These are phyloP conservation scores for Whitmania pigra DNA, from an alignment of 1,140 invertebrate genomes.

Conservation along the genomic window DNA sequence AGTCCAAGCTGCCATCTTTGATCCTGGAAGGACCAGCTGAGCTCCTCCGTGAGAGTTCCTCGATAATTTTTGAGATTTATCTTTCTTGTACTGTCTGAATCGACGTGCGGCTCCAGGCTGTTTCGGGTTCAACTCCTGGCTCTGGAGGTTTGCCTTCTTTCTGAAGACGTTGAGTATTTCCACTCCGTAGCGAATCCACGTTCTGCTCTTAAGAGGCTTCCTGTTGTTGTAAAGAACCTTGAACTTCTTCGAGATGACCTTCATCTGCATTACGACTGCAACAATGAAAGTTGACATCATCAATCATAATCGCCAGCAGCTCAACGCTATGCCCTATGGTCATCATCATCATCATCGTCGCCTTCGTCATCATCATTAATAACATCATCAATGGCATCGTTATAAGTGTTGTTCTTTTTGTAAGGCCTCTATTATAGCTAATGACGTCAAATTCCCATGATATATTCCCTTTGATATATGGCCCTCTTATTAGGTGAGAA, in stretches of 20 bases:
- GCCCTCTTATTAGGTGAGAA: too few relatives aligned
- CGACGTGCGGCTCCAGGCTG: not conserved
- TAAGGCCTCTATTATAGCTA: too few relatives aligned
- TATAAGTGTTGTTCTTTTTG: too few relatives aligned
- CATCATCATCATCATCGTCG: too few relatives aligned
- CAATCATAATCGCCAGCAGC: too few relatives aligned
- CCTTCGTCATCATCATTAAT: too few relatives aligned
- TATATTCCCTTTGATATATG: too few relatives aligned
- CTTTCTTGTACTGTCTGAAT: not conserved
- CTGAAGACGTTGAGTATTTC: conserved; percentile 13
- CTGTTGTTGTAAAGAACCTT: not conserved
- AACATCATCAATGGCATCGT: too few relatives aligned
- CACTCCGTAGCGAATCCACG: not conserved
- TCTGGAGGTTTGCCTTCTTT: not conserved
- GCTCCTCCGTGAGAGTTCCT: not conserved
- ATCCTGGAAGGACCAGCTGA: not conserved
- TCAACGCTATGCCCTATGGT: too few relatives aligned
- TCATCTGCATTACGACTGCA: conserved; percentile 12
- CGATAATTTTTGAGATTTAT: not conserved
- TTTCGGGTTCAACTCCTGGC: not conserved
- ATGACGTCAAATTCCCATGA: too few relatives aligned
- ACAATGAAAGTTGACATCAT: too few relatives aligned
- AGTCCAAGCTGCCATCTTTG: not conserved
- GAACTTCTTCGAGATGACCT: conserved; percentile 1
- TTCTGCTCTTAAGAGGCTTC: not conserved